phyloP scores from a whole-genome alignment of 2,113 vertebrate genomes.

The Cyprinodon variegatus region DNA sequence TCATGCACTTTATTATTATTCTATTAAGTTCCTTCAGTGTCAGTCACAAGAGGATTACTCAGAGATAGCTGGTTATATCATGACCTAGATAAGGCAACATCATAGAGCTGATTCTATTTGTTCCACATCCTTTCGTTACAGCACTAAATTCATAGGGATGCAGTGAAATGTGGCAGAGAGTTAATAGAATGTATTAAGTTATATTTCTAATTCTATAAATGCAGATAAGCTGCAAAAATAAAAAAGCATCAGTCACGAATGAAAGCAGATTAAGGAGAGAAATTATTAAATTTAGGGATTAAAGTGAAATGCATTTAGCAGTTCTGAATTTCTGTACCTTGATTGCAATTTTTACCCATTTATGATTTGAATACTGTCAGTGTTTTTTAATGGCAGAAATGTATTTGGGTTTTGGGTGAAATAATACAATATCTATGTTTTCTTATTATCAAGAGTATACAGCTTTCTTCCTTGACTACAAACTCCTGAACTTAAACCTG shows the following conservation, averaged over 20 bases:
- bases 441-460: constrained; percentile 1
- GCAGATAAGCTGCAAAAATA: constrained; percentile 26
- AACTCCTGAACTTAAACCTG: constrained; percentile 30
- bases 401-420: neutral
- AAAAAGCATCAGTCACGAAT: constrained; percentile 10
- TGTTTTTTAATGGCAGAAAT: neutral
- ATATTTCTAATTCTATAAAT: constrained; percentile 47
- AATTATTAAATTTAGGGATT: constrained; percentile 30
- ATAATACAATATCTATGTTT: neutral
- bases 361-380: neutral
- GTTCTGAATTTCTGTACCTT: neutral
- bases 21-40: constrained; percentile 70
- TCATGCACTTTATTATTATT: constrained; percentile 74
- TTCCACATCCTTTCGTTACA: constrained; percentile 69
- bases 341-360: neutral
- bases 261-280: constrained; percentile 18
- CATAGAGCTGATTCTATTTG: constrained; percentile 75
- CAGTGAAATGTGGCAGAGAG: constrained; percentile 43
- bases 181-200: constrained; percentile 63
- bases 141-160: constrained; percentile 57
- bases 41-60: constrained; percentile 74
- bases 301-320: neutral
- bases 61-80: constrained; percentile 77
- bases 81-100: constrained; percentile 81
- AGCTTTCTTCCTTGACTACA: constrained; percentile 5